Evolutionary conservation across 1,140 invertebrate genomes (phyloP).

Genomic region (Drosophila equinoxialis): DNA sequence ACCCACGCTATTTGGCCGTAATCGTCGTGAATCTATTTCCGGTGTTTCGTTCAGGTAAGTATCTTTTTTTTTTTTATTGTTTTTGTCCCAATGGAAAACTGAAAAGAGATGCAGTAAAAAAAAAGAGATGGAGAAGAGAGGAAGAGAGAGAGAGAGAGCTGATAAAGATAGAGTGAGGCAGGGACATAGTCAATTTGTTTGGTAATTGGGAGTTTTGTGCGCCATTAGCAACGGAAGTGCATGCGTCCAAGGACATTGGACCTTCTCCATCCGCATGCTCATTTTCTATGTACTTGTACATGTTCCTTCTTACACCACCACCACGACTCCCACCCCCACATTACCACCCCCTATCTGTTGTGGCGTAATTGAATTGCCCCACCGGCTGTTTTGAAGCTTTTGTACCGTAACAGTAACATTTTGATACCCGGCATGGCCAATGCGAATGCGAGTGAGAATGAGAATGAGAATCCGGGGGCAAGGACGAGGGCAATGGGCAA

Average conservation of each 20-base stretch:
- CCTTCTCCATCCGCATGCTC: not conserved
- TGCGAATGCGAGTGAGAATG: not conserved
- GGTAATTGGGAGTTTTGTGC: conserved; percentile 54
- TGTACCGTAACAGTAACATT: conserved; percentile 63
- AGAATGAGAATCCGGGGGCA: not conserved
- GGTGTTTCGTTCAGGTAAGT: conserved; percentile 85
- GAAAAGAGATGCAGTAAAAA: not conserved
- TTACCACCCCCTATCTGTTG: conserved; percentile 1
- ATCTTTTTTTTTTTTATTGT: not conserved
- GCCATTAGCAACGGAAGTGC: conserved; percentile 49
- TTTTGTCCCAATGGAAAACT: too few species aligned
- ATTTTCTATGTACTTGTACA: not conserved
- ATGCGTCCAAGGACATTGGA: conserved; percentile 13
- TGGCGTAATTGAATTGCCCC: conserved; percentile 69
- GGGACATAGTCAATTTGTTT: conserved; percentile 26
- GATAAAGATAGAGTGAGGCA: conserved; percentile 4
- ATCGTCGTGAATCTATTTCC: conserved; percentile 91
- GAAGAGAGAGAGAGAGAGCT: not conserved
- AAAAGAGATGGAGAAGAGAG: not conserved
- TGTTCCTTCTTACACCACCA: not conserved
- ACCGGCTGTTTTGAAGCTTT: conserved; percentile 55
- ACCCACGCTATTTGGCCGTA: conserved; percentile 88
- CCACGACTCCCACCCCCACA: not conserved
- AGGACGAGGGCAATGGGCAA: not conserved
- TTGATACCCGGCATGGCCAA: conserved; percentile 40